Evolutionary conservation across 2,888 invertebrate species (phyloP).

Genomic region (Syrista parreyssii): DNA sequence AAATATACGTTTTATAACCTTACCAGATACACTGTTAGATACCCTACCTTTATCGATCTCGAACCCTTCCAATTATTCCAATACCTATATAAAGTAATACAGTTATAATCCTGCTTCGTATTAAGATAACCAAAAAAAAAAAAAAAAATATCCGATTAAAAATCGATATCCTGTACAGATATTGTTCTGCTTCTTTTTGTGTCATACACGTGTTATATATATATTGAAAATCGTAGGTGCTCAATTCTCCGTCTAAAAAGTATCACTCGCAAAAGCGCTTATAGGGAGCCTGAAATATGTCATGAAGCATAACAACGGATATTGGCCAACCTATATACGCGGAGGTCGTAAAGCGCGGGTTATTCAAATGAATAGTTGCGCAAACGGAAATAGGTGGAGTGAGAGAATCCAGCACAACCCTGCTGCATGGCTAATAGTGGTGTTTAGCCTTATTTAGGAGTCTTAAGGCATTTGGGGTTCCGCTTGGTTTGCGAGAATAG

Average conservation of each 20-base stretch:
- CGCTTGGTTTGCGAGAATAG: conserved; percentile 13
- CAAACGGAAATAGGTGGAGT: neutral
- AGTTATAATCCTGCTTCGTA: neutral
- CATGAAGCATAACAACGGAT: neutral
- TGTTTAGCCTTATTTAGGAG: conserved; percentile 24
- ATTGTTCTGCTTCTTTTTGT: no score
- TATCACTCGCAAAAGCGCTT: neutral
- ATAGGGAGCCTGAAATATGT: neutral
- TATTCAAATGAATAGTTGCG: conserved; percentile 23
- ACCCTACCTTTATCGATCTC: neutral
- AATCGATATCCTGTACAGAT: neutral
- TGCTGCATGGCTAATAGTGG: conserved; percentile 18
- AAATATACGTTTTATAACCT: neutral
- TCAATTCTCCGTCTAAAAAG: neutral
- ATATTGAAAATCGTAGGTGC: no score
- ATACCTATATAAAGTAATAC: neutral
- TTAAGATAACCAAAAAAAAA: neutral
- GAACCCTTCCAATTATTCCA: neutral
- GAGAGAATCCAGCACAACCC: neutral
- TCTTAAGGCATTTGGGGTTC: conserved; percentile 20
- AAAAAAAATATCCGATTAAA: neutral
- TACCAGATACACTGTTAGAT: neutral
- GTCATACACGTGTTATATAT: no score
- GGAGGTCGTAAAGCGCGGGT: conserved; percentile 19
- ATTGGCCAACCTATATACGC: no score